Percentiles rank a stretch among this genome's conserved stretches.
phyloP scores from a whole-genome alignment of 2,113 vertebrate species.

The Litocranius walleri region DNA sequence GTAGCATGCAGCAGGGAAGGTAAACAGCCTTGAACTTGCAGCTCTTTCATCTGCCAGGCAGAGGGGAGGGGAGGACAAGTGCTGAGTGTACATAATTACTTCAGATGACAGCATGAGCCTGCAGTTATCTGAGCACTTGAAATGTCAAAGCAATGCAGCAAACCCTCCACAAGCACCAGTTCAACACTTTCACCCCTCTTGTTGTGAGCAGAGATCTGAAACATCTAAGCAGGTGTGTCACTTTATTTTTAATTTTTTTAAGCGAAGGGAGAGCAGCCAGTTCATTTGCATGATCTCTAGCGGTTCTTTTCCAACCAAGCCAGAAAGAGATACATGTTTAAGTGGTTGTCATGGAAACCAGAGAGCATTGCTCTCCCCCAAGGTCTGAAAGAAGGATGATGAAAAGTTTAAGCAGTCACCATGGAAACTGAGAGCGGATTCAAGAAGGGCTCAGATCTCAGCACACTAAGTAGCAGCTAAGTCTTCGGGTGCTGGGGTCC shows the following conservation, averaged over 20 bases:
- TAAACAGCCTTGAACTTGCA: constrained; percentile 11
- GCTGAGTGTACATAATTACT: neutral
- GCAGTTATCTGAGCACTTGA: neutral
- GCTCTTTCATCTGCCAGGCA: neutral
- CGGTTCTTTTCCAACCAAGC: constrained; percentile 59
- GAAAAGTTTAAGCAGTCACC: constrained; percentile 76
- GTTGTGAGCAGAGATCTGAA: constrained; percentile 23
- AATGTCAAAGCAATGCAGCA: neutral
- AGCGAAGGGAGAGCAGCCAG: constrained; percentile 42
- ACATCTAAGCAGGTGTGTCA: constrained; percentile 35
- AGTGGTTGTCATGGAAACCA: constrained; percentile 79
- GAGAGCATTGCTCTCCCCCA: constrained; percentile 65
- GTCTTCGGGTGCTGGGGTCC: neutral
- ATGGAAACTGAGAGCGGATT: constrained; percentile 80
- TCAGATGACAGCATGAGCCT: neutral
- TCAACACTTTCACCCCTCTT: neutral
- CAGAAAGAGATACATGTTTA: constrained; percentile 74
- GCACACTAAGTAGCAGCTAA: neutral
- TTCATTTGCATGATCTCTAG: constrained; percentile 69
- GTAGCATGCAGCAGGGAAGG: neutral
- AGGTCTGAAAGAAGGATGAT: constrained; percentile 79
- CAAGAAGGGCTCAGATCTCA: constrained; percentile 3
- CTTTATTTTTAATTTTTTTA: constrained; percentile 39
- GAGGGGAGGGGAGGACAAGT: neutral
- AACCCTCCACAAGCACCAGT: neutral